Evolutionary conservation across 2,888 invertebrate genomes (phyloP).

Genomic region (Vandiemenella viatica): DNA sequence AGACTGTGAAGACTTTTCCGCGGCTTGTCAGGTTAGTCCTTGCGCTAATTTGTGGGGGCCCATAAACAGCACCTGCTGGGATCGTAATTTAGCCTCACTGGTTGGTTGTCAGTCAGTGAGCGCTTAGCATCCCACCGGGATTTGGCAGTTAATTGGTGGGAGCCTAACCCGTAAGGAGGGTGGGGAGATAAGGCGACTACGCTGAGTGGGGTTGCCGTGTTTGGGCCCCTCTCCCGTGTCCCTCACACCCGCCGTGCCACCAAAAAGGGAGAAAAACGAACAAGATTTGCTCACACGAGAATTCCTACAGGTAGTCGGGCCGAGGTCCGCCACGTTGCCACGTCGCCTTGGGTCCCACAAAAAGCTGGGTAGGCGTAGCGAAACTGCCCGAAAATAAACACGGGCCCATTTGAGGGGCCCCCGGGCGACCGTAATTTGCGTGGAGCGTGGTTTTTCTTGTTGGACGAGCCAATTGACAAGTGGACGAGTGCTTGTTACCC

Average conservation of each 20-base stretch:
- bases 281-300: background rate
- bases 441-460: background rate
- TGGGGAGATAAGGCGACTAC: background rate
- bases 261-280: background rate
- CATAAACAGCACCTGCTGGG: no score
- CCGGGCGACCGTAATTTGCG: no score
- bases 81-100: no score
- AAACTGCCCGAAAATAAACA: background rate
- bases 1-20: no score
- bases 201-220: background rate
- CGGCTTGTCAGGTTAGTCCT: no score
- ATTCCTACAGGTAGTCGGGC: conserved; percentile 5
- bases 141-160: conserved; percentile 3
- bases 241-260: background rate
- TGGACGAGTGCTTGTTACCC: no score
- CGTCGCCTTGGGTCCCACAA: background rate
- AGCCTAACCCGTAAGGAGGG: background rate
- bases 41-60: no score
- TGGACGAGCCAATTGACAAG: no score
- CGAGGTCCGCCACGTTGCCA: background rate
- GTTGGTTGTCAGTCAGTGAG: no score
- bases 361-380: background rate
- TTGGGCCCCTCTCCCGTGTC: background rate
- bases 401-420: no score
- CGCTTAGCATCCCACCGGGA: no score